A percentile compares a stretch with the other conserved stretches of the same genome.
These are phyloP conservation scores for Meloidogyne floridensis DNA, from an alignment of 1,140 invertebrate species.

Conservation along the genomic window DNA sequence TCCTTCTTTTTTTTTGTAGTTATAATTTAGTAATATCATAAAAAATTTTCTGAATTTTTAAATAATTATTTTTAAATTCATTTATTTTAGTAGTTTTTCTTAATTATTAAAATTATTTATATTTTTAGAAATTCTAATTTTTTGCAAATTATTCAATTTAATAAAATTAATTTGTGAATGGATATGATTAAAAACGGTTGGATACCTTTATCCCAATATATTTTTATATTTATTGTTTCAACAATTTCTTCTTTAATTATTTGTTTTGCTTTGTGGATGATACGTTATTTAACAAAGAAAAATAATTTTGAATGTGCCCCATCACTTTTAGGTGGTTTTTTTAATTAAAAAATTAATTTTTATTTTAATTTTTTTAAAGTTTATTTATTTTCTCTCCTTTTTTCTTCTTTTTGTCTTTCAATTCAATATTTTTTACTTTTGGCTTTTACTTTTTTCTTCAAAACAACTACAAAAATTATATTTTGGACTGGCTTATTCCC, in stretches of 20 bases:
- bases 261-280: background rate
- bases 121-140: no score
- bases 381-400: background rate
- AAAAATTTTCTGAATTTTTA: no score
- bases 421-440: background rate
- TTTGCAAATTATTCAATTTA: no score
- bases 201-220: background rate
- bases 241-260: conserved; percentile 4
- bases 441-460: background rate
- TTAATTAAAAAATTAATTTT: background rate
- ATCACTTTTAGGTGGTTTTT: background rate
- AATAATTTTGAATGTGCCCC: background rate
- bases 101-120: no score
- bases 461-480: conserved; percentile 11
- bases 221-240: background rate
- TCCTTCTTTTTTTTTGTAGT: no score
- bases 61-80: no score
- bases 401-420: background rate
- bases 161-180: background rate
- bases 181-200: background rate
- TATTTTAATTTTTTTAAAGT: background rate
- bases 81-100: no score
- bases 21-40: no score
- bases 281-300: background rate
- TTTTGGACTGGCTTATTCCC: conserved; percentile 33